These are phyloP conservation scores for Menidia menidia DNA, from an alignment of 2,797 vertebrate species.

Conservation along the genomic window DNA sequence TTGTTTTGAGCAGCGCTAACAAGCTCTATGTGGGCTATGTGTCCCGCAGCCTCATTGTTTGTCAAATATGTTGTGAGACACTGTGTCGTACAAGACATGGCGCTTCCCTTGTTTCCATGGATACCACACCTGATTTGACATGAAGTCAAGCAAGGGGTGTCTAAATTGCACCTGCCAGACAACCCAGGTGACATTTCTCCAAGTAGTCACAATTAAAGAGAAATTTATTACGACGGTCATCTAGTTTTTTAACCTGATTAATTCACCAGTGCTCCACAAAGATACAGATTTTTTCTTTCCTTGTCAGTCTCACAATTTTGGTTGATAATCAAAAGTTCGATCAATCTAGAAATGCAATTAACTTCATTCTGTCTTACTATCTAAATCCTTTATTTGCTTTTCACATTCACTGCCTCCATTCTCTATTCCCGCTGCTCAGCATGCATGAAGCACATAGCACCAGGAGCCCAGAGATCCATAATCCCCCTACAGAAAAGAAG, in stretches of 20 bases:
- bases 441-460: slow-evolving; percentile 73
- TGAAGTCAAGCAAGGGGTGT: slow-evolving; percentile 71
- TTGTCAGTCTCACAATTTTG: slow-evolving; percentile 36
- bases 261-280: slow-evolving; percentile 39
- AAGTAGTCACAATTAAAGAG: slow-evolving; percentile 29
- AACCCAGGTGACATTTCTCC: slow-evolving; percentile 61
- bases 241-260: slow-evolving; percentile 44
- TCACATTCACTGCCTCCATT: slow-evolving; percentile 60
- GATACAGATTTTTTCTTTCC: slow-evolving; percentile 43
- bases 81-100: slow-evolving; percentile 68
- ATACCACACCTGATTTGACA: slow-evolving; percentile 79
- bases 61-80: slow-evolving; percentile 56
- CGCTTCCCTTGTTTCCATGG: slow-evolving; percentile 80
- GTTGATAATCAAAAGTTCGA: slow-evolving; percentile 63
- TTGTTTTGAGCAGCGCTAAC: slow-evolving; percentile 50
- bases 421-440: slow-evolving; percentile 73
- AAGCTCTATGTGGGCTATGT: slow-evolving; percentile 55
- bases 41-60: slow-evolving; percentile 53
- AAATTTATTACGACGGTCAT: slow-evolving; percentile 25
- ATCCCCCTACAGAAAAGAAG: slow-evolving; percentile 77
- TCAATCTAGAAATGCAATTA: slow-evolving; percentile 53
- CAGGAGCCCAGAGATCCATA: slow-evolving; percentile 77
- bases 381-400: slow-evolving; percentile 66
- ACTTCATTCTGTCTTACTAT: slow-evolving; percentile 52
- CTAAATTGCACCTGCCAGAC: slow-evolving; percentile 65